phyloP scores from a whole-genome alignment of 1,140 invertebrate species.

The Drosophila auraria region DNA sequence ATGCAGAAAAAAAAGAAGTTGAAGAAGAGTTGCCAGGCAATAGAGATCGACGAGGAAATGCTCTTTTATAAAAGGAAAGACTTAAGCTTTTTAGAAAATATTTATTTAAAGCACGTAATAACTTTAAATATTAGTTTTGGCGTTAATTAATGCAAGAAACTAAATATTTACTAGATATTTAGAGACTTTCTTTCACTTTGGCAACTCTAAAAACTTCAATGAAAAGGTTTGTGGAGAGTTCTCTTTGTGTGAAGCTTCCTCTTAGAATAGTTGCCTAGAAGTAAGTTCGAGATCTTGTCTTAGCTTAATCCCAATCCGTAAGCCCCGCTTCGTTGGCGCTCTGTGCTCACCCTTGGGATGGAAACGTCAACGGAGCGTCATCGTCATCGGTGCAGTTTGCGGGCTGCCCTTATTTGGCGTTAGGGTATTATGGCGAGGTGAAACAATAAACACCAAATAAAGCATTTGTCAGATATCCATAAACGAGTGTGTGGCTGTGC shows the following conservation, averaged over 20 bases:
- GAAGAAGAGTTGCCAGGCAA: neutral
- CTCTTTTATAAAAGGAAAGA: conserved; percentile 1
- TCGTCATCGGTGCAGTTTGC: conserved; percentile 12
- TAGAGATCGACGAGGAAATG: conserved; percentile 7
- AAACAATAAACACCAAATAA: conserved; percentile 82
- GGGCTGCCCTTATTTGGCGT: conserved; percentile 55
- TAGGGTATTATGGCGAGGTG: conserved; percentile 67
- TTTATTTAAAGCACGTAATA: neutral
- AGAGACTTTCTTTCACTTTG: too few relatives aligned
- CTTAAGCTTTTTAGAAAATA: too few relatives aligned
- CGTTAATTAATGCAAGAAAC: neutral
- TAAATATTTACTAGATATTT: neutral
- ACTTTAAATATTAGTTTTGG: neutral
- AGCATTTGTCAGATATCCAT: conserved; percentile 75
- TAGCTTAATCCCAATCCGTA: neutral
- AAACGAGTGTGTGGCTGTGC: conserved; percentile 29
- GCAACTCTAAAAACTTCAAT: neutral
- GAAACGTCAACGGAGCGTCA: conserved; percentile 30
- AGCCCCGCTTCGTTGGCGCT: conserved; percentile 16
- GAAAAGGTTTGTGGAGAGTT: neutral
- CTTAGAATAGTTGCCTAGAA: neutral
- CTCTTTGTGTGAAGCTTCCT: too few relatives aligned
- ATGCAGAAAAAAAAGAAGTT: conserved; percentile 1
- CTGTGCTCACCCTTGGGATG: conserved; percentile 7
- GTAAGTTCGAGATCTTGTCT: neutral